Conservation (phyloP, 2,113 vertebrate species). For the Pelusios castaneus region DNA sequence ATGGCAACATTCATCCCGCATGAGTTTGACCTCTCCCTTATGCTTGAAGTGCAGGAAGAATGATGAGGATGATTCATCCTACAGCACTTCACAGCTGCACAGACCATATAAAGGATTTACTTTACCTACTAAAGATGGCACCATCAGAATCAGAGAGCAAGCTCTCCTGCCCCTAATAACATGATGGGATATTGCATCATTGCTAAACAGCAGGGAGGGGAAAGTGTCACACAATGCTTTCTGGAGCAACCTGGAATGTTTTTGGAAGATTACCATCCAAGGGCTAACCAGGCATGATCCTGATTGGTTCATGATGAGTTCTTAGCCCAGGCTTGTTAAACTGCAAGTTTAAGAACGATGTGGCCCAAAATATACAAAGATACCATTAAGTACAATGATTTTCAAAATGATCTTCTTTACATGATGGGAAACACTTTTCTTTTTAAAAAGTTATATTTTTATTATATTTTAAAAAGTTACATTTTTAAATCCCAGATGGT, state of each 20-base stretch:
- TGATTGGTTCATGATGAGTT: background rate
- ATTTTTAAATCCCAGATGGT: accelerated
- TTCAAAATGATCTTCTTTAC: background rate
- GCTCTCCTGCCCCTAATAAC: background rate
- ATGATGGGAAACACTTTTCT: background rate
- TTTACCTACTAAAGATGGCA: background rate
- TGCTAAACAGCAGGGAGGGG: background rate
- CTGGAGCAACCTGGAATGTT: background rate
- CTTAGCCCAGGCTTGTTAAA: background rate
- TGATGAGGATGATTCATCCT: background rate
- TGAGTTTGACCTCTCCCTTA: background rate
- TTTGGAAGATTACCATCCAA: background rate
- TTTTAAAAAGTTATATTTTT: accelerated
- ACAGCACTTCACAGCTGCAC: background rate
- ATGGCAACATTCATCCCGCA: background rate
- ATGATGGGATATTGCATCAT: background rate
- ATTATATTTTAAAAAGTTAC: background rate
- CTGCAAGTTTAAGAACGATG: background rate
- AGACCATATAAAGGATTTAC: background rate
- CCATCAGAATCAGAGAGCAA: background rate
- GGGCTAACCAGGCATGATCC: background rate
- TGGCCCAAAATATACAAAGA: background rate
- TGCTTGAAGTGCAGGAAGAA: background rate
- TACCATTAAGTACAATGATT: background rate
- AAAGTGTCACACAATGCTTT: background rate